Percentiles rank a stretch among this genome's conserved stretches.
Evolutionary conservation across 2,797 vertebrate species (phyloP).

Genomic region (Alauda arvensis): DNA sequence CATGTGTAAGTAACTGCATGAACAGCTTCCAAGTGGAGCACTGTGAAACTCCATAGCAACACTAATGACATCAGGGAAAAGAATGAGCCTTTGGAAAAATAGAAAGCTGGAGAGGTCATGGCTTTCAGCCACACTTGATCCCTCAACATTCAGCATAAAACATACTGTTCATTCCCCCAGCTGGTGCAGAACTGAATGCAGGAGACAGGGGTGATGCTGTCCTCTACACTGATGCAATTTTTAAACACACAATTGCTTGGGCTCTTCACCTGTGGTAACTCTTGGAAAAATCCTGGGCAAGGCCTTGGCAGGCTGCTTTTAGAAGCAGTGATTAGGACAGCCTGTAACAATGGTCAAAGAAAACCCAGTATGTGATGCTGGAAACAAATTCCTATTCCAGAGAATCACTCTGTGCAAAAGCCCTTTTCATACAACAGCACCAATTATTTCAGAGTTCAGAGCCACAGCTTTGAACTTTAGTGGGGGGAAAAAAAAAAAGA

Average conservation of each 20-base stretch:
- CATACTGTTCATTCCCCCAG: not conserved
- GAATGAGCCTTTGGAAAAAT: not conserved
- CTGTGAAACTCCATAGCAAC: constrained; percentile 6
- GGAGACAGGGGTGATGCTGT: not conserved
- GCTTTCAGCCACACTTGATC: not conserved
- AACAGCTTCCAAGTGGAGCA: constrained; percentile 1
- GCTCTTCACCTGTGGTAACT: not conserved
- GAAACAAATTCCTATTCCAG: not conserved
- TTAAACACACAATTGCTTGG: not conserved
- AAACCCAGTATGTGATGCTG: not conserved
- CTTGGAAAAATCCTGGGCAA: not conserved
- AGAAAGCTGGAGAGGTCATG: not conserved
- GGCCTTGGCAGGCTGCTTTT: not conserved
- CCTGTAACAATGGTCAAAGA: not conserved
- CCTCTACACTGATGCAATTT: not conserved
- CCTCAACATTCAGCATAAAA: not conserved
- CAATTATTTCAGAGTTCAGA: not conserved
- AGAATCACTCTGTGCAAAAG: not conserved
- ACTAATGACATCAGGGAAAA: not conserved
- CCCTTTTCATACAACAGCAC: not conserved
- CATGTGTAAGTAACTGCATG: not conserved
- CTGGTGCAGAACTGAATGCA: not conserved
- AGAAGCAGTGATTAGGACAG: not conserved
- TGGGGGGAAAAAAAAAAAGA: not conserved
- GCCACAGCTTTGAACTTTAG: not conserved